Evolutionary conservation across 2,113 vertebrate genomes (phyloP), one percentile per base, ranked within the genome.

Genomic region (Tragelaphus scriptus): DNA sequence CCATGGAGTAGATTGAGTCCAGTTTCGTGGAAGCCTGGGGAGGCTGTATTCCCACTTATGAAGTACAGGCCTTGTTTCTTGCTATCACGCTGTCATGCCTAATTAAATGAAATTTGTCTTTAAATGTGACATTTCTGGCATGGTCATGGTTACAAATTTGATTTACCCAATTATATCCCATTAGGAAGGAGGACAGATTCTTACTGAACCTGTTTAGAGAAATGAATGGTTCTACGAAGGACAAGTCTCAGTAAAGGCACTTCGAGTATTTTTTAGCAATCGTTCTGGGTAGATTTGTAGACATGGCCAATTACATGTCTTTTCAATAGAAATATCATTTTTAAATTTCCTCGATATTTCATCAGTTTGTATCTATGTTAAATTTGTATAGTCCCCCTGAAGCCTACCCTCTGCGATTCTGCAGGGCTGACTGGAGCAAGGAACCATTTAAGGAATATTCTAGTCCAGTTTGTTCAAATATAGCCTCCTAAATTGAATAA

Each of bases 61-160:
- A 88, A 40, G 59, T 25, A 8, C 36, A n/a, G 58, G 6, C 84
- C 59, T 80, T 61, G 17, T 58, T 75, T 93, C 77, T 88, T 15
- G 13, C 58, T 36, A 0, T 81, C 65, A 61, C 30, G 14, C 85
- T 77, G 25, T 71, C 87, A 30, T 63, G 82, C 56, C 71, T 89
- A 65, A 94, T 97, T 88, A 82, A 93, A 55, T 80, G 81, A 90
- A 61, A 91, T 85, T 90, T 88, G 59, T 71, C 88, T 91, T 94
- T 94, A 96, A 94, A 86, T 91, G 94, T 97, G 98, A 92, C 91
- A 93, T 97, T 96, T 98, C 94, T 98, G 96, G 82, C 96, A 96
- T 12, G 36, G 94, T 94, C 85, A 84, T 77, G 91, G 92, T 91
- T 92, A 92, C 94, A 97, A 92, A 98, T 94, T 97, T 94, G 95